A percentile compares a stretch with the other conserved stretches of the same genome.
phyloP scores from a whole-genome alignment of 2,113 vertebrate species.

The Cyphomyrus discorhynchus region DNA sequence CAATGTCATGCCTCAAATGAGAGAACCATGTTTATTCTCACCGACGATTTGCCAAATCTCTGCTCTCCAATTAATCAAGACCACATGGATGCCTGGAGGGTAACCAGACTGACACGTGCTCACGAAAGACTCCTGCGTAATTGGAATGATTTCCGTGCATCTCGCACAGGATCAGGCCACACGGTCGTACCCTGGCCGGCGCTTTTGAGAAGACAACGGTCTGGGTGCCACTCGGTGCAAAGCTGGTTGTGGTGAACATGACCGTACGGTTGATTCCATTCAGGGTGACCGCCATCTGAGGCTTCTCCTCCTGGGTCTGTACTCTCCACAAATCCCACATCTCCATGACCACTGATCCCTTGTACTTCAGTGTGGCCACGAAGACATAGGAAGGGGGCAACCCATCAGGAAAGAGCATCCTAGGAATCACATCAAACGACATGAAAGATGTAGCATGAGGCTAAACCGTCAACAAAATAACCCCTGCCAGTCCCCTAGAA shows the following conservation, averaged over 20 bases:
- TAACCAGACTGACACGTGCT: background rate
- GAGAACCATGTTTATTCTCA: background rate
- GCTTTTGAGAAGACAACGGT: slow-evolving; percentile 68
- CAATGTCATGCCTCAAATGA: background rate
- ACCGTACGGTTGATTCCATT: slow-evolving; percentile 74
- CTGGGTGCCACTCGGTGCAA: slow-evolving; percentile 69
- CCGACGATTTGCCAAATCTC: background rate
- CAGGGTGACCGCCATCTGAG: slow-evolving; percentile 87
- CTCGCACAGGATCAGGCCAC: background rate
- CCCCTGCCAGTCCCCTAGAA: background rate
- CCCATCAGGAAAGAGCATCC: slow-evolving; percentile 88
- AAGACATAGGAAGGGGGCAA: slow-evolving; percentile 95
- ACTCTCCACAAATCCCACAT: slow-evolving; percentile 94
- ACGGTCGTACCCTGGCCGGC: slow-evolving; percentile 66
- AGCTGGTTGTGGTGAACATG: slow-evolving; percentile 82
- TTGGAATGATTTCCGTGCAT: background rate
- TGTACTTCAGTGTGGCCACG: slow-evolving; percentile 89
- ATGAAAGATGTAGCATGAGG: background rate
- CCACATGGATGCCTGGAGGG: background rate
- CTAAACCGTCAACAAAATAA: background rate
- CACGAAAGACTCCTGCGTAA: background rate
- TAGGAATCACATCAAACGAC: slow-evolving; percentile 39
- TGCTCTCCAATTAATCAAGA: background rate
- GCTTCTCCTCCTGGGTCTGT: slow-evolving; percentile 71
- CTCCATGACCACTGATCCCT: slow-evolving; percentile 70